phyloP scores from a whole-genome alignment of 2,888 invertebrate genomes.

The Ophion slaviceki region DNA sequence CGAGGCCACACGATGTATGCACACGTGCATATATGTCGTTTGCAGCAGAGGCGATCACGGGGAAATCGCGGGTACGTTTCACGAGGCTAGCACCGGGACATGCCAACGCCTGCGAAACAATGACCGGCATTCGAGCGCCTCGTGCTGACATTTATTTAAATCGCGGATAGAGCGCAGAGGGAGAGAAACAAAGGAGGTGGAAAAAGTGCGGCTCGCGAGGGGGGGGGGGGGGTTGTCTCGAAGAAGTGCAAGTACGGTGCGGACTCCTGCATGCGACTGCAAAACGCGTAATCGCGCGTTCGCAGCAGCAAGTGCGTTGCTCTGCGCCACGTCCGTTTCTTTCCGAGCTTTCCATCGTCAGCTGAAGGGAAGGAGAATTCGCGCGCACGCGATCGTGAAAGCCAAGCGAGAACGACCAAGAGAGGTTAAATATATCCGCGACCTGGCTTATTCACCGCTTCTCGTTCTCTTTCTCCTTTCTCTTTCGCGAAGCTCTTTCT shows the following conservation, averaged over 20 bases:
- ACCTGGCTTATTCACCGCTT: conserved; percentile 63
- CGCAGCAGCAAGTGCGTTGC: conserved; percentile 61
- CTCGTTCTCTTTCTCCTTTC: conserved; percentile 50
- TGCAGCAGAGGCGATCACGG: background rate
- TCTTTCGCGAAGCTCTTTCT: conserved; percentile 8
- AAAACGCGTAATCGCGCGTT: conserved; percentile 28
- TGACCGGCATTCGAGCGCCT: conserved; percentile 75
- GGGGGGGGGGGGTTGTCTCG: background rate
- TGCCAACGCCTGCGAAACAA: conserved; percentile 71
- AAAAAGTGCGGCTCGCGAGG: background rate
- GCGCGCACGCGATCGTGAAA: conserved; percentile 57
- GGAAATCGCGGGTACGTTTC: conserved; percentile 21
- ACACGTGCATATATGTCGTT: no score
- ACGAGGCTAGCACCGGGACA: conserved; percentile 27
- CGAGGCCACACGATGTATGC: background rate
- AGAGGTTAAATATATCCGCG: conserved; percentile 70
- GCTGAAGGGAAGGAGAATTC: conserved; percentile 31
- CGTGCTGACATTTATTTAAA: conserved; percentile 79
- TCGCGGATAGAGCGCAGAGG: conserved; percentile 74
- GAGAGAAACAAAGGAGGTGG: background rate
- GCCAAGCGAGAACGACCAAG: conserved; percentile 56
- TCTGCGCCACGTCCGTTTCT: conserved; percentile 13
- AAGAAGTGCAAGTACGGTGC: conserved; percentile 35
- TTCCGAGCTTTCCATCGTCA: conserved; percentile 6
- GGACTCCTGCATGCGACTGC: conserved; percentile 8